A percentile compares a stretch with the other conserved stretches of the same genome.
phyloP scores from a whole-genome alignment of 2,797 vertebrate species.

The Aplochiton taeniatus region DNA sequence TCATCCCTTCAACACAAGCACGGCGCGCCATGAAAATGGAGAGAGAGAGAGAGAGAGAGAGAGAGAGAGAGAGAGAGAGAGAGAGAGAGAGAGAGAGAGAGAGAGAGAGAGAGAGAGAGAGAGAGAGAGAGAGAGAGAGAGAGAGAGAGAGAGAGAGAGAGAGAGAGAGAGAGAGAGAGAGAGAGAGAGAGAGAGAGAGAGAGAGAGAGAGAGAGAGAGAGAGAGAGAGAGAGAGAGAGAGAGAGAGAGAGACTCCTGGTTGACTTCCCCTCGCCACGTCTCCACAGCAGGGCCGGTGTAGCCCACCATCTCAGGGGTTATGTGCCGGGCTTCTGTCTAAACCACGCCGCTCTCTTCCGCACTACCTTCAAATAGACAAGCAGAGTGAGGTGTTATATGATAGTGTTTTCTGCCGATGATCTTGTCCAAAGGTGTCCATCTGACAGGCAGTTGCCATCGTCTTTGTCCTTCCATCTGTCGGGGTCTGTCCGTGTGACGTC shows the following conservation, averaged over 20 bases:
- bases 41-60: too few species aligned
- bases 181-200: slow-evolving; percentile 8
- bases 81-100: too few species aligned
- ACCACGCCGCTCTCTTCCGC: background rate
- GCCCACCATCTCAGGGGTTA: too few species aligned
- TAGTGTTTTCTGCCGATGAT: background rate
- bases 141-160: too few species aligned
- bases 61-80: too few species aligned
- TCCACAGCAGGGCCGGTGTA: slow-evolving; percentile 10
- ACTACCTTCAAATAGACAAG: too few species aligned
- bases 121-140: too few species aligned
- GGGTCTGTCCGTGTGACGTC: slow-evolving; percentile 15
- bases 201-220: slow-evolving; percentile 1
- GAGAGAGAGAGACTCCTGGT: background rate
- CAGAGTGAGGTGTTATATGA: background rate
- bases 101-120: too few species aligned
- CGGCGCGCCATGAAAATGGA: too few species aligned
- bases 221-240: background rate
- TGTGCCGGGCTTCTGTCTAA: too few species aligned
- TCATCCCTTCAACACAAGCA: too few species aligned
- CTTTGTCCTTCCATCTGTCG: slow-evolving; percentile 21
- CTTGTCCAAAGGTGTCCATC: too few species aligned
- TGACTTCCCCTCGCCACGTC: slow-evolving; percentile 9
- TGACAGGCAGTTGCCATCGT: slow-evolving; percentile 15
- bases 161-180: slow-evolving; percentile 9